phyloP scores from a whole-genome alignment of 2,113 vertebrate genomes.

The Boulengeromyrus knoepffleri region DNA sequence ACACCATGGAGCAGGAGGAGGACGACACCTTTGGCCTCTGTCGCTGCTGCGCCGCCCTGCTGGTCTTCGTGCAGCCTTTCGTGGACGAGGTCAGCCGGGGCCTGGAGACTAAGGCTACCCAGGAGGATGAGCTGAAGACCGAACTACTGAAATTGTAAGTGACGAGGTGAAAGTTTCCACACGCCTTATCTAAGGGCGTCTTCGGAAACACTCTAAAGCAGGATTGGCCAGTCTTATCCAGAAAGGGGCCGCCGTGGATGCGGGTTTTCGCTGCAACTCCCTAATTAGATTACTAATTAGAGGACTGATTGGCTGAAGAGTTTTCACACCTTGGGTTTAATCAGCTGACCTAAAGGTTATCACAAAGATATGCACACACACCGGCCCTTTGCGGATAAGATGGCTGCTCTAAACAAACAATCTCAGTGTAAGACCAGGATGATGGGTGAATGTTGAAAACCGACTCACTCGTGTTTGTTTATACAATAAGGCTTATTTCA shows the following conservation, averaged over 20 bases:
- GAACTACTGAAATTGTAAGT: constrained; percentile 86
- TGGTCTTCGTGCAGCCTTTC: constrained; percentile 71
- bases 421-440: not conserved
- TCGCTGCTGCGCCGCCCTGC: constrained; percentile 69
- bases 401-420: not conserved
- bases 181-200: not conserved
- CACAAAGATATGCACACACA: not conserved
- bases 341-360: not conserved
- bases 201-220: not conserved
- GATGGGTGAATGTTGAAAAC: not conserved
- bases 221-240: not conserved
- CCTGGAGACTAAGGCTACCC: constrained; percentile 39
- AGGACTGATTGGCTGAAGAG: not conserved
- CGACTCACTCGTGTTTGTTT: not conserved
- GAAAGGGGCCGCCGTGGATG: not conserved
- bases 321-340: not conserved
- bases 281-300: not conserved
- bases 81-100: constrained; percentile 62
- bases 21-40: constrained; percentile 72
- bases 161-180: not conserved
- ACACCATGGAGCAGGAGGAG: constrained; percentile 70
- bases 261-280: not conserved
- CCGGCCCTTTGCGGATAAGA: not conserved
- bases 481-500: not conserved
- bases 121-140: constrained; percentile 62